These are phyloP conservation scores for Leptinotarsa texana DNA, from an alignment of 1,140 invertebrate species.

Conservation along the genomic window DNA sequence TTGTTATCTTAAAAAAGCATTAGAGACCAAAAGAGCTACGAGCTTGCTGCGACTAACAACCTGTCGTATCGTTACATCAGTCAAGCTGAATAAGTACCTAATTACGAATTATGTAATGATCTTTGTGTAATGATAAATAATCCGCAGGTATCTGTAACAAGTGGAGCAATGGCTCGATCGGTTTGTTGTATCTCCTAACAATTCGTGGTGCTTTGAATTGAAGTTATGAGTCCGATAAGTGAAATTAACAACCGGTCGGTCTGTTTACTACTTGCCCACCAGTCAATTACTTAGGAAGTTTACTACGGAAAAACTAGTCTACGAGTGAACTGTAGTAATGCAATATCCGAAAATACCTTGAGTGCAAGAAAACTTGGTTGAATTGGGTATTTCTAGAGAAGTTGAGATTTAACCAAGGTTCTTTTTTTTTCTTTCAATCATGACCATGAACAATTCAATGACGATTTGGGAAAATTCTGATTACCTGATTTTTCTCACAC, in stretches of 20 bases:
- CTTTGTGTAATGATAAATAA: conserved; percentile 37
- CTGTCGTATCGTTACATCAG: conserved; percentile 35
- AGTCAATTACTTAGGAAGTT: conserved; percentile 3
- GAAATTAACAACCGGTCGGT: conserved; percentile 29
- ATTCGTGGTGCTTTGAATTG: conserved; percentile 35
- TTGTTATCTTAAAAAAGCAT: conserved; percentile 22
- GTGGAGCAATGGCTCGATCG: conserved; percentile 31
- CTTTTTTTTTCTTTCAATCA: no score
- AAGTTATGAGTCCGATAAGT: conserved; percentile 31
- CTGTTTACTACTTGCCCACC: not conserved
- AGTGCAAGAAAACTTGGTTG: no score
- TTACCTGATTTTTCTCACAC: no score
- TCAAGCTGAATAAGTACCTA: conserved; percentile 39
- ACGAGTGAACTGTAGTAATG: no score
- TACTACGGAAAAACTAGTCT: not conserved
- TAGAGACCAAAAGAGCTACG: conserved; percentile 18
- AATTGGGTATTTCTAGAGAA: no score
- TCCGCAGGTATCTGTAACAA: conserved; percentile 37
- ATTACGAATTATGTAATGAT: conserved; percentile 30
- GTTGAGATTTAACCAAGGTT: no score
- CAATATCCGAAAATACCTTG: no score
- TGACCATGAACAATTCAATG: no score
- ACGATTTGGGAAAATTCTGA: no score
- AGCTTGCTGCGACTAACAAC: conserved; percentile 18
- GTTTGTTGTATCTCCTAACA: conserved; percentile 35